phyloP scores from a whole-genome alignment of 2,113 vertebrate species.

The Athene cunicularia region DNA sequence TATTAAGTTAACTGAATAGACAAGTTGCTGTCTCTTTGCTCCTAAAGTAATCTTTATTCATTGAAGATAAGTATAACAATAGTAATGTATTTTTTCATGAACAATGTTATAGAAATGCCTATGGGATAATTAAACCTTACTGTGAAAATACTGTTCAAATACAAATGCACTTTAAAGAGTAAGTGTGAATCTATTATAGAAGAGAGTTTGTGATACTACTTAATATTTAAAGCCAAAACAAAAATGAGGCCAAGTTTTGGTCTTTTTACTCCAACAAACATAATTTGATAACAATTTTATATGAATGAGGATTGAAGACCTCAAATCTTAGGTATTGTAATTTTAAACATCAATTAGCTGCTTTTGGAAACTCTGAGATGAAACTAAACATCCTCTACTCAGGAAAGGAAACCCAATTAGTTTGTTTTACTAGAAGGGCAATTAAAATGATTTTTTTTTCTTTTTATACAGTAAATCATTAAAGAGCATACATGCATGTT shows the following conservation, averaged over 20 bases:
- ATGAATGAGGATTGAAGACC: neutral
- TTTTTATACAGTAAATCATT: neutral
- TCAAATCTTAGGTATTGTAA: neutral
- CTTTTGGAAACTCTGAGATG: neutral
- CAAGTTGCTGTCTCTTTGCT: neutral
- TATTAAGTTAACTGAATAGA: neutral
- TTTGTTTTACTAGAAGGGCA: neutral
- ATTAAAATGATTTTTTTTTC: neutral
- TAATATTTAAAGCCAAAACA: neutral
- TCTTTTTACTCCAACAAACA: neutral
- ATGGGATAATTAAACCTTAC: neutral
- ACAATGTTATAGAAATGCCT: neutral
- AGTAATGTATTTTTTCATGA: neutral
- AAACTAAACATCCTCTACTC: neutral
- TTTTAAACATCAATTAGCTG: neutral
- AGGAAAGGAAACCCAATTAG: neutral
- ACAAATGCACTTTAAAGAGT: neutral
- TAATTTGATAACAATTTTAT: neutral
- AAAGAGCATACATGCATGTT: neutral
- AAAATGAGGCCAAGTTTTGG: neutral
- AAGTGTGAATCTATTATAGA: neutral
- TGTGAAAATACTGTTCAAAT: neutral
- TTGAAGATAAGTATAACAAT: accelerated
- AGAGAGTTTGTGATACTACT: neutral
- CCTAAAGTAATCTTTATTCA: neutral